A percentile compares a stretch with the other conserved stretches of the same genome.
Evolutionary conservation across 1,140 invertebrate species (phyloP).

Genomic region (Zaprionus camerounensis): DNA sequence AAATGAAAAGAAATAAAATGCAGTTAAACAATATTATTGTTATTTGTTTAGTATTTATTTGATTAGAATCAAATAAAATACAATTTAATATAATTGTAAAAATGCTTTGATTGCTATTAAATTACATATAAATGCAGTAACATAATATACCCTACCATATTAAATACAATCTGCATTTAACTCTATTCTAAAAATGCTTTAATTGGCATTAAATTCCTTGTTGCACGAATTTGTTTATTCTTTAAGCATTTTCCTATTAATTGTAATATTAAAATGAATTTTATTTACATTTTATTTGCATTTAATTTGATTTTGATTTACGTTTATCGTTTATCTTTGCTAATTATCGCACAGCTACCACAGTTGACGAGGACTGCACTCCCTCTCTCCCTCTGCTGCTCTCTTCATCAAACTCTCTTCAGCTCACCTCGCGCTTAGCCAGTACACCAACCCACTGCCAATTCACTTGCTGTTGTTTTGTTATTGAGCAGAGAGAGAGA

Average conservation of each 20-base stretch:
- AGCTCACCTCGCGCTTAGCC: neutral
- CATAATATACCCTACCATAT: too few relatives aligned
- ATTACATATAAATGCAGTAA: too few relatives aligned
- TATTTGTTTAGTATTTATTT: too few relatives aligned
- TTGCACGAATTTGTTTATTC: neutral
- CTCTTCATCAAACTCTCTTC: neutral
- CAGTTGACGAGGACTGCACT: neutral
- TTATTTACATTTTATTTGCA: neutral
- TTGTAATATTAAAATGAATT: neutral
- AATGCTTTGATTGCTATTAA: too few relatives aligned
- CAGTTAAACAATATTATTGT: too few relatives aligned
- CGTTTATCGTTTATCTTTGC: neutral
- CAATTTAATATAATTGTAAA: too few relatives aligned
- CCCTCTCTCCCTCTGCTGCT: neutral
- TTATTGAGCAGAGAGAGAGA: conserved; percentile 42
- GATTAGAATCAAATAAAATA: too few relatives aligned
- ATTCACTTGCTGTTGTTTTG: conserved; percentile 49
- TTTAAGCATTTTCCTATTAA: neutral
- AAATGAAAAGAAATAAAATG: neutral
- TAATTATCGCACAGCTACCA: conserved; percentile 1
- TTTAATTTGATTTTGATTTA: neutral
- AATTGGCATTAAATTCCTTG: neutral
- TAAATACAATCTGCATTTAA: too few relatives aligned
- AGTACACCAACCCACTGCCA: conserved; percentile 17
- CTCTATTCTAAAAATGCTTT: neutral